Evolutionary conservation across 2,888 invertebrate genomes (phyloP), one percentile per base, ranked within the genome.

Genomic region (Brachyptera putata): DNA sequence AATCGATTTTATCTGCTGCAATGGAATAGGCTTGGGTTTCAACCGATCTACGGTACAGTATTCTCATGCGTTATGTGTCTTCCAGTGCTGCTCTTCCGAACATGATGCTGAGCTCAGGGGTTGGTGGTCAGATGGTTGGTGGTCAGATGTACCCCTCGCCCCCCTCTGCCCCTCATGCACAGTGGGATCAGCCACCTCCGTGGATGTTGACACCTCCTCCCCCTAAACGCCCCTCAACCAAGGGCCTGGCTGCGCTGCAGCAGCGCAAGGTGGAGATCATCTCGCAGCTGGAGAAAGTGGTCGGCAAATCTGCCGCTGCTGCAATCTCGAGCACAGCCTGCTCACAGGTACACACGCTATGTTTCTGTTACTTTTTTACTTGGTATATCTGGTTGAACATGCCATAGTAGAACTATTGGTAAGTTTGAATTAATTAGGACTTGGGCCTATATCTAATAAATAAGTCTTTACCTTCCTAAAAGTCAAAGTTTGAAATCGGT

Each of bases 221-320:
- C 24, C 13, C 30, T 37, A 59, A 59, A 34, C 68, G 74, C 50
- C 69, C 72, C 22, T 70, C 74, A 26, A 78, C 79, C 11, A 80
- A 80, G 69, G 80, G 77, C 61, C 71, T 84, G 46, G 80, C 81
- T 1, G 79, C 81, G 66, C 72, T 85, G 56, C 77, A 83, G 61
- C 82, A 83, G 67, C 75, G 83, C 3, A 81, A 79, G 68, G 80
- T 81, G 71, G 84, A 84, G 68, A 81, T 85, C 53, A 74, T 84
- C 22, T 77, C 78, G 61, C 82, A 82, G 63, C 69, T 85, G 48
- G 84, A 84, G 67, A 81, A 81, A 67, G 81, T 83, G 9, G 79
- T 82, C 11, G 79, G 80, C 0, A 80, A 79, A 56, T 65, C 66
- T 30, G 63, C 67, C 56, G 61, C 67, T 25, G 64, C 68, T 13